Percentiles rank a stretch among this genome's conserved stretches.
phyloP scores from a whole-genome alignment of 2,113 vertebrate genomes.

The Aegotheles bennettii region DNA sequence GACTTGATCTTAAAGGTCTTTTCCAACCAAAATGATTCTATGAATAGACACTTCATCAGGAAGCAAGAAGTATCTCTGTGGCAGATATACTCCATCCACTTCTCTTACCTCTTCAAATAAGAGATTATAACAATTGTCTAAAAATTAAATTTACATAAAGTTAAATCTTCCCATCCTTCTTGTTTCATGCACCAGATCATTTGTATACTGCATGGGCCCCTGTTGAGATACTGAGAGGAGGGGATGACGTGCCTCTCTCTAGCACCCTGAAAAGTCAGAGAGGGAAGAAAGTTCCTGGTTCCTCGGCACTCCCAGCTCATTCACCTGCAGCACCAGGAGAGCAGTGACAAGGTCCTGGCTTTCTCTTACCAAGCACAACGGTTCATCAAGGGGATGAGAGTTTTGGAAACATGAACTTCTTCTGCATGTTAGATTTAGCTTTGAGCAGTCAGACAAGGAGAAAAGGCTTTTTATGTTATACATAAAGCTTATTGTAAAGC shows the following conservation, averaged over 20 bases:
- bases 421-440: background rate
- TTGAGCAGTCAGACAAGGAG: background rate
- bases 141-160: background rate
- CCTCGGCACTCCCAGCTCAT: background rate
- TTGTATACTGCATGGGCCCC: background rate
- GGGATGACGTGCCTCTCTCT: background rate
- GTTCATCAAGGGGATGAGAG: background rate
- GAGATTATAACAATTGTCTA: background rate
- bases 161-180: background rate
- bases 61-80: background rate
- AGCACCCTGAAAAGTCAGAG: background rate
- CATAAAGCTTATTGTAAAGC: background rate
- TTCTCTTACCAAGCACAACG: background rate
- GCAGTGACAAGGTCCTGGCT: background rate
- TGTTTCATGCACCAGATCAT: background rate
- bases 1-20: too few species aligned
- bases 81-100: background rate
- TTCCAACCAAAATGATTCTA: too few species aligned
- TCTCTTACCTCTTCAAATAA: background rate
- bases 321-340: background rate
- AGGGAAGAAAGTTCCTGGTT: background rate
- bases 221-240: background rate
- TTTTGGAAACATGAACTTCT: background rate
- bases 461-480: fast-evolving
- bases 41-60: too few species aligned